Evolutionary conservation across 2,888 invertebrate genomes (phyloP), one percentile per base, ranked within the genome.

Genomic region (Muscina levida): DNA sequence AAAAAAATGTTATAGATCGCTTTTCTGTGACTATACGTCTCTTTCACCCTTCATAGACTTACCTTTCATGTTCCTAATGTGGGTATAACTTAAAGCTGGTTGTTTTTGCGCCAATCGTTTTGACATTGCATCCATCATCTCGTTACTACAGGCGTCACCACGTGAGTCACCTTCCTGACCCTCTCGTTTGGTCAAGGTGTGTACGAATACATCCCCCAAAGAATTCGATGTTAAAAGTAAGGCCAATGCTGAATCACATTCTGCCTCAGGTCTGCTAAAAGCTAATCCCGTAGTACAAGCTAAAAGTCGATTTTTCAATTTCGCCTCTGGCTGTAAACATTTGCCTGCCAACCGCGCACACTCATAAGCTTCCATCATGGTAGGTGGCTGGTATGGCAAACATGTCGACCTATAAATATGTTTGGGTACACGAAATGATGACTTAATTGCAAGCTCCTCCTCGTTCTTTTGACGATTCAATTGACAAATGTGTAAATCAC

Each of bases 401-500:
- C 85, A 82, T 0, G 83, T 74, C 0, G 89, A 87, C 31, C 68
- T 83, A 72, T 85, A 87, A 1, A 46, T 31, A 48, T 83, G 80
- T 24, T 84, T 71, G 0, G 71, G 59, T 0, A 13, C 13, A 10
- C 31, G 53, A 11, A 26, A n/a, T 22, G 67, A 22, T 13, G 71
- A 5, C 13, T 66, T 17, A 8, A 62, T 19, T 8, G 11, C 11
- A 2, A 39, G 13, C 42, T 31, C 65, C 5, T 67, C 37, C 0
- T 48, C 26, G 24, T 74, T 70, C 22, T 75, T 71, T 56, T 76
- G 39, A 26, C 82, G 71, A 0, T 77, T 76, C 19, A 88, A 77
- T 71, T 90, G 87, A 39, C 87, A 89, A 11, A 90, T 84, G 11
- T 87, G 84, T 31, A 87, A 77, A 83, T 90, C 90, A 0, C 83